A percentile compares a stretch with the other conserved stretches of the same genome.
These are phyloP conservation scores for Arenaria interpres DNA, from an alignment of 2,113 vertebrate genomes.

Conservation along the genomic window DNA sequence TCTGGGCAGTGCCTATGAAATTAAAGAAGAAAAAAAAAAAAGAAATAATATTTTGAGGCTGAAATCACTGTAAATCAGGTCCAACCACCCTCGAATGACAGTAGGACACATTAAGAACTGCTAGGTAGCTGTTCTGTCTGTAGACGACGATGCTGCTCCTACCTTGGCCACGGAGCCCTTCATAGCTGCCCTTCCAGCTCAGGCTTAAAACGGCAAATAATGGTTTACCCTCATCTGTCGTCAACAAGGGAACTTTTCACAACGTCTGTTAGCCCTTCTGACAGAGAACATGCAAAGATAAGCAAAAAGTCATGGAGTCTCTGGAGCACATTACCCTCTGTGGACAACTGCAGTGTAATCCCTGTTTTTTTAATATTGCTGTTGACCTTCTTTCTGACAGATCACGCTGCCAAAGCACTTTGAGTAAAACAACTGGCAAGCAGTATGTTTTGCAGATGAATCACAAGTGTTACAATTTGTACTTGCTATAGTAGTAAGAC, in stretches of 20 bases:
- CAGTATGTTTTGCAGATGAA: constrained; percentile 13
- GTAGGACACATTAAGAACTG: not conserved
- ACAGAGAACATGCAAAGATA: not conserved
- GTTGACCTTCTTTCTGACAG: constrained; percentile 36
- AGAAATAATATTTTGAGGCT: not conserved
- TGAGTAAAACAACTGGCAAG: constrained; percentile 44
- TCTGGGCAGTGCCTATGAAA: not conserved
- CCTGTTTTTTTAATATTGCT: not conserved
- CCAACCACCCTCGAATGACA: not conserved
- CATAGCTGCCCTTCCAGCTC: not conserved
- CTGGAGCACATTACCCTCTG: not conserved
- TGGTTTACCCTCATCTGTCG: not conserved
- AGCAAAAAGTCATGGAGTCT: not conserved
- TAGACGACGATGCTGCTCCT: not conserved
- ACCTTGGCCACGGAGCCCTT: not conserved
- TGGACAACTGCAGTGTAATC: constrained; percentile 25
- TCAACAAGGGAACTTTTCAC: not conserved
- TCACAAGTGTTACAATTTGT: constrained; percentile 19
- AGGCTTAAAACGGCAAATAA: not conserved
- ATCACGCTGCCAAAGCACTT: constrained; percentile 10
- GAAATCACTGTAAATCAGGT: not conserved
- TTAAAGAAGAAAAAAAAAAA: not conserved
- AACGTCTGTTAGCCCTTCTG: not conserved
- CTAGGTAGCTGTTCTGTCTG: not conserved
- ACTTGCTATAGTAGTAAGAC: not conserved